Percentiles rank a stretch among this genome's conserved stretches.
Conservation (phyloP, 2,113 vertebrate genomes). For the Caranx ignobilis region DNA sequence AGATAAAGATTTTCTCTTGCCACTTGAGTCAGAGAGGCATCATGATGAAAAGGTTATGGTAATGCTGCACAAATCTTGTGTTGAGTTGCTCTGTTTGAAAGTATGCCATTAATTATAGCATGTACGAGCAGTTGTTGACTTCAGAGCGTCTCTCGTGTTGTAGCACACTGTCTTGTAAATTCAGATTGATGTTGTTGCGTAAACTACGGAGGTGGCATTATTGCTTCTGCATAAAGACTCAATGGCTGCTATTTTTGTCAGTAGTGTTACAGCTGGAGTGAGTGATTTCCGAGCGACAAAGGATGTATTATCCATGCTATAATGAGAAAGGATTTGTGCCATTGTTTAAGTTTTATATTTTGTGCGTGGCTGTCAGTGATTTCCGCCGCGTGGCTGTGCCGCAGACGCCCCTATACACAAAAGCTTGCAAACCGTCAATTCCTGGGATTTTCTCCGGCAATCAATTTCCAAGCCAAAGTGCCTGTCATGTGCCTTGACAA, state of each 20-base stretch:
- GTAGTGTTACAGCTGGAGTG: slow-evolving; percentile 29
- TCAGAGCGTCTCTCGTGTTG: slow-evolving; percentile 40
- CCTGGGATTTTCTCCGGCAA: slow-evolving; percentile 55
- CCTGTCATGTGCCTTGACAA: slow-evolving; percentile 65
- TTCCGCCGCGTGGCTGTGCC: slow-evolving; percentile 36
- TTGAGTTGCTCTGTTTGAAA: slow-evolving; percentile 3
- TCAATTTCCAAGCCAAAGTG: slow-evolving; percentile 68
- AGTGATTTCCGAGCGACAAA: slow-evolving; percentile 48
- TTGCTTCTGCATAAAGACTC: slow-evolving; percentile 45
- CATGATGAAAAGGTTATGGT: slow-evolving; percentile 22
- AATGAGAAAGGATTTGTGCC: slow-evolving; percentile 38
- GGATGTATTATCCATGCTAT: slow-evolving; percentile 43
- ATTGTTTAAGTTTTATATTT: slow-evolving; percentile 58
- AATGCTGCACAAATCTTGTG: slow-evolving; percentile 25
- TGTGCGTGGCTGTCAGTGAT: slow-evolving; percentile 41
- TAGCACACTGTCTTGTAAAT: slow-evolving; percentile 16
- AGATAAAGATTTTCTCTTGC: slow-evolving; percentile 10
- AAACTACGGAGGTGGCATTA: slow-evolving; percentile 38
- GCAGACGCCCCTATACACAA: slow-evolving; percentile 38
- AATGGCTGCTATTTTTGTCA: slow-evolving; percentile 60
- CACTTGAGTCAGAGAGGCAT: slow-evolving; percentile 7
- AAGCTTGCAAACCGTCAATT: slow-evolving; percentile 46
- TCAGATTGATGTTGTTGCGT: slow-evolving; percentile 47
- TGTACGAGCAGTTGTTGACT: slow-evolving; percentile 43
- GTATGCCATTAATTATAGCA: slow-evolving; percentile 32